Base-by-base conservation (phyloP, 2,113 vertebrate species). In the Cyprinodon tularosa region DNA sequence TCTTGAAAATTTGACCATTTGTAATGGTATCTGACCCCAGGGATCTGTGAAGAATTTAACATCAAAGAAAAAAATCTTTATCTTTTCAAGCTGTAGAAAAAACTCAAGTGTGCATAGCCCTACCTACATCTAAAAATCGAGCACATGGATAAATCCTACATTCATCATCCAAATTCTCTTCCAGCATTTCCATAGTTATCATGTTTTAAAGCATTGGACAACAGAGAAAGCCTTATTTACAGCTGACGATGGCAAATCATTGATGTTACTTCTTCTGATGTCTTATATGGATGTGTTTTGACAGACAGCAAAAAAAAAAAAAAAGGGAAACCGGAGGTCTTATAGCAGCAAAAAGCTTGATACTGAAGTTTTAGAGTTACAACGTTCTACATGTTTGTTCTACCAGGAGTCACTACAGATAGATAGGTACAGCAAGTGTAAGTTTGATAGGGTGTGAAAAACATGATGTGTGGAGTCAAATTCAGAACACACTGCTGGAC, bases 171-270 rank as follows among this genome's bases (percentile, higher is more conserved):
- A 15, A 39, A 17, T 66, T 42, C 17, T 14, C 6, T 68, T 77
- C 42, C 22, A 37, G 12, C 47, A 5, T 68, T 72, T 68, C 42
- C 62, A 71, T 77, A 61, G 71, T 80, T 80, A 12, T 57, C 57
- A 15, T 69, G 42, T 72, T 68, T 68, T 76, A 37, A 48, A 76
- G 50, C 59, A 65, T 65, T 75, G 12, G 4, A 57, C 0, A 66
- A 80, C 50, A 78, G 64, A 72, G 47, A 72, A 83, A 85, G 86
- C 84, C n/a, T 68, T 89, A 89, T 91, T 84, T 92, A 91, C 86
- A 90, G 91, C 84, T 70, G 68, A 62, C 10, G 39, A 17, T 40
- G 77, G 71, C 65, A 42, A 76, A 71, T 78, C 64, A 63, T 57
- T 67, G 67, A 66, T 77, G 75, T 66, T 50, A 38, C n/a, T 62